Evolutionary conservation across 2,113 vertebrate genomes (phyloP).

Genomic region (Microtus ochrogaster): DNA sequence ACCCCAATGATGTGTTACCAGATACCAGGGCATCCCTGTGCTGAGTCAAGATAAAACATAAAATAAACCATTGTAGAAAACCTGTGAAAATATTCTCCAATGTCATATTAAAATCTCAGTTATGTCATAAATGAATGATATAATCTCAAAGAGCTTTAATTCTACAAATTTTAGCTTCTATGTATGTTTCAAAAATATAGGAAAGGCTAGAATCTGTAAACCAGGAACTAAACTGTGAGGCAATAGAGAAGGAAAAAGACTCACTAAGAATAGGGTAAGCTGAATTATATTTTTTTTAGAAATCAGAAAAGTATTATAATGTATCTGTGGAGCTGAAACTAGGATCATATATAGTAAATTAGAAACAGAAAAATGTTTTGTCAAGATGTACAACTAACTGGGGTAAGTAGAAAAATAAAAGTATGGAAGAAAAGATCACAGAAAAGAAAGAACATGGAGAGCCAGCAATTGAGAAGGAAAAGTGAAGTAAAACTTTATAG

Average conservation of each 20-base stretch:
- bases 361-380: background rate
- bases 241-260: background rate
- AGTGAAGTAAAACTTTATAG: background rate
- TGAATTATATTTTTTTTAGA: background rate
- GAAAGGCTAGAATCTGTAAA: constrained; percentile 16
- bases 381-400: background rate
- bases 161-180: background rate
- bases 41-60: background rate
- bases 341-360: background rate
- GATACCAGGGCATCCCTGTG: background rate
- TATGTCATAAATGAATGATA: background rate
- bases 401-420: background rate
- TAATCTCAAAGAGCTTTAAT: background rate
- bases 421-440: background rate
- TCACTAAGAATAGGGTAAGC: background rate
- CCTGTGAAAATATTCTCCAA: background rate
- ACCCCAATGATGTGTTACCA: background rate
- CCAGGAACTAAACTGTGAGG: background rate
- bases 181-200: background rate
- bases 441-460: background rate
- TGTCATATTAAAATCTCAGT: background rate
- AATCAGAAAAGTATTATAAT: background rate
- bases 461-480: background rate
- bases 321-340: background rate
- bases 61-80: background rate